A percentile compares a stretch with the other conserved stretches of the same genome.
Evolutionary conservation across 2,797 vertebrate species (phyloP).

Genomic region (Rhinoraja longicauda): DNA sequence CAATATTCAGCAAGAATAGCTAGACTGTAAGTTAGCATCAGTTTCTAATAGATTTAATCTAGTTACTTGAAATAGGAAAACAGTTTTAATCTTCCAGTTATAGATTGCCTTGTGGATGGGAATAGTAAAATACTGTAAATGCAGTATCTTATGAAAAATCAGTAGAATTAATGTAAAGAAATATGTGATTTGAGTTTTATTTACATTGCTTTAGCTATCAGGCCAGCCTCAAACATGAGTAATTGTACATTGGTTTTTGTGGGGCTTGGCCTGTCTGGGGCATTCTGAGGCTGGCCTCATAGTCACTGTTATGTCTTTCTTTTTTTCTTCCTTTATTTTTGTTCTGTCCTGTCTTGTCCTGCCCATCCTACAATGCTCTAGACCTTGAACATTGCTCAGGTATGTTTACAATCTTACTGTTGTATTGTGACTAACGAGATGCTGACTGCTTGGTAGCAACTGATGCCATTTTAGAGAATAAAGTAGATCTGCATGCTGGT

Average conservation of each 20-base stretch:
- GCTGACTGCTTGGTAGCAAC: slow-evolving; percentile 78
- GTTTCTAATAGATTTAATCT: slow-evolving; percentile 18
- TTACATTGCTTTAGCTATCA: slow-evolving; percentile 77
- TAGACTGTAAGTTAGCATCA: slow-evolving; percentile 25
- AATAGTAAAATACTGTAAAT: slow-evolving; percentile 36
- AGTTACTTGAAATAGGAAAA: slow-evolving; percentile 20
- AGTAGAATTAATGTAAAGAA: slow-evolving; percentile 7
- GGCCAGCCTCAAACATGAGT: slow-evolving; percentile 67
- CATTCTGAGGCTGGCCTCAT: slow-evolving; percentile 84
- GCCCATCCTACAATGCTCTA: slow-evolving; percentile 95
- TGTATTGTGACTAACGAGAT: slow-evolving; percentile 95
- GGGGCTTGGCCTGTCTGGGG: slow-evolving; percentile 73
- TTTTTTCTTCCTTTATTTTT: slow-evolving; percentile 81
- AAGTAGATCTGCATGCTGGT: slow-evolving; percentile 79
- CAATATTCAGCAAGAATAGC: slow-evolving; percentile 49
- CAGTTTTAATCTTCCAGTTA: slow-evolving; percentile 24
- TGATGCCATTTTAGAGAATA: slow-evolving; percentile 72
- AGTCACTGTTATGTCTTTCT: slow-evolving; percentile 96
- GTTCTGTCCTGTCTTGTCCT: slow-evolving; percentile 87
- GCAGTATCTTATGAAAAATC: slow-evolving; percentile 13
- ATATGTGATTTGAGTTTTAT: slow-evolving; percentile 39
- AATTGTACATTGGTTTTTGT: slow-evolving; percentile 51
- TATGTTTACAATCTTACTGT: slow-evolving; percentile 98
- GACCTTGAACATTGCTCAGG: slow-evolving; percentile 99
- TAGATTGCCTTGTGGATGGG: slow-evolving; percentile 34